Base-by-base conservation (phyloP, 1,140 invertebrate genomes). In the Adoxophyes honmai region DNA sequence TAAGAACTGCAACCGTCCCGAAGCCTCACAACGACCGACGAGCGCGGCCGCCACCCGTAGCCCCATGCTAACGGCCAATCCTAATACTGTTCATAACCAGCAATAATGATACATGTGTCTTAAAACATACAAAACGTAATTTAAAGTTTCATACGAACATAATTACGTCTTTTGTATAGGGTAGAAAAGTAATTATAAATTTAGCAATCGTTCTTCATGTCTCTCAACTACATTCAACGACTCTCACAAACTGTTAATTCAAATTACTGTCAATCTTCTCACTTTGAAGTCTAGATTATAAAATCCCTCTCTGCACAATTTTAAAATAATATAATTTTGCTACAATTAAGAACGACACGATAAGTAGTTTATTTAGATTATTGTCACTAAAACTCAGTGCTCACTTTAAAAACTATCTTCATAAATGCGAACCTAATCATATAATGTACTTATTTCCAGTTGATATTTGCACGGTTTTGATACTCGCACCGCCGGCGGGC, bases 281-380 rank as follows among this genome's bases (percentile, higher is more conserved):
- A 48, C 42, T 28, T 48, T 48, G 14, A 48, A 33, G 16, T 18
- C 28, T 48, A 48, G 42, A 39, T n/a, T 28, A 28, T 28, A 10
- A 48, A 10, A 48, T 21, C 11, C 5, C 18, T 18, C 42, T 48
- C 42, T 48, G 42, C 42, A 48, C 42, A 48, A 48, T 48, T 48
- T 48, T 48, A 15, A 21, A 48, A 48, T 48, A 48, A 48, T 28
- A 48, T 48, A 28, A 48, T 48, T 48, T 48, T 16, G 42, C 21
- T 48, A 18, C 42, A 28, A 42, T 28, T 44, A 44, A 48, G 42
- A 48, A n/a, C 16, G 8, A 44, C 18, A 44, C 39, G 16, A 44
- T 21, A 14, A 14, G 39, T 44, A 44, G 39, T 21, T 44, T 44
- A 21, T 44, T 44, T 44, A 44, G 39, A 44, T n/a, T 14, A 21